Evolutionary conservation across 92 coral and sea anemone genomes (phyloP).

Genomic region (Parazoanthus swiftii): DNA sequence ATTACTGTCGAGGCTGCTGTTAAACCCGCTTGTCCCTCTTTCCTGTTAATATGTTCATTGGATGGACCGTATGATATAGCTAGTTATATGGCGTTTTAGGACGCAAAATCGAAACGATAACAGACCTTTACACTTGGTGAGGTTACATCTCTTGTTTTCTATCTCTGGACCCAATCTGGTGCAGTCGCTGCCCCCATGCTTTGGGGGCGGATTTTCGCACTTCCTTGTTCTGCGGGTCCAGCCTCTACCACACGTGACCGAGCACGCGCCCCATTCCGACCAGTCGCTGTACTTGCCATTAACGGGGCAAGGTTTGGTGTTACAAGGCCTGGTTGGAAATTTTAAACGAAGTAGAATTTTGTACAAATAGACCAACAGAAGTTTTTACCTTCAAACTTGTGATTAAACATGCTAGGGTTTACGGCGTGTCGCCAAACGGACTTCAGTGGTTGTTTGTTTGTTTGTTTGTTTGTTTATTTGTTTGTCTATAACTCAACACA

Average conservation of each 20-base stretch:
- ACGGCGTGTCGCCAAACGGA: too few relatives aligned
- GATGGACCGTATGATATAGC: background rate
- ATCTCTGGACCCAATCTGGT: conserved; percentile 48
- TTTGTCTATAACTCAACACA: background rate
- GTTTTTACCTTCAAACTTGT: background rate
- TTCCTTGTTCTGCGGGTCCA: conserved; percentile 42
- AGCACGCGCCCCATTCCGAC: conserved; percentile 47
- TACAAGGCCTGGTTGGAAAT: conserved; percentile 36
- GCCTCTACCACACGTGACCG: conserved; percentile 57
- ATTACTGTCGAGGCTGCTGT: background rate
- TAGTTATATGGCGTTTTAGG: background rate
- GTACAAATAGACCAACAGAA: background rate
- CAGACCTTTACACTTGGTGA: conserved; percentile 54
- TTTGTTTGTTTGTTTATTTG: too few relatives aligned
- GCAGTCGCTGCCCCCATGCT: conserved; percentile 63
- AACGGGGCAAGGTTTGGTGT: conserved; percentile 51
- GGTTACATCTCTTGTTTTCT: conserved; percentile 50
- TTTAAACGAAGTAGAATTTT: background rate
- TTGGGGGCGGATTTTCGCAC: conserved; percentile 63
- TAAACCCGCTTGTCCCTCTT: background rate
- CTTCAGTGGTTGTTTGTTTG: too few relatives aligned
- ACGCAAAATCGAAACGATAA: background rate
- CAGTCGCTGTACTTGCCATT: conserved; percentile 56
- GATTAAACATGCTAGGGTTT: background rate
- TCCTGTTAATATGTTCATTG: background rate